Conservation (phyloP, 2,888 invertebrate genomes). For the Ectemnius cavifrons region DNA sequence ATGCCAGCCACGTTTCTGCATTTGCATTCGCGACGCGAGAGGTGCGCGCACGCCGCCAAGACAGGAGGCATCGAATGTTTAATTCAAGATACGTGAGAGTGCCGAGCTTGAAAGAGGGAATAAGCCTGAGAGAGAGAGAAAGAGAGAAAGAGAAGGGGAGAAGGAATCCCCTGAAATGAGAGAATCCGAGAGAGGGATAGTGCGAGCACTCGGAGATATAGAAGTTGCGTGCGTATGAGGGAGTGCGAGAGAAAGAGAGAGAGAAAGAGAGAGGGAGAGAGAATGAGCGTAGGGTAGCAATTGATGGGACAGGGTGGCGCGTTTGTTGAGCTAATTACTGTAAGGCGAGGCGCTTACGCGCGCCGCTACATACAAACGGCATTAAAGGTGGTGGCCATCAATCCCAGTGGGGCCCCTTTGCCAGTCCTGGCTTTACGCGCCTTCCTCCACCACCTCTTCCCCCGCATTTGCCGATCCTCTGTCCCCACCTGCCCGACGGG, state of each 20-base stretch:
- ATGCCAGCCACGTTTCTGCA: conserved; percentile 53
- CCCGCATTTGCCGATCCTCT: conserved; percentile 43
- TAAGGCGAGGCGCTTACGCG: conserved; percentile 77
- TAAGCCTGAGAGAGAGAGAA: conserved; percentile 18
- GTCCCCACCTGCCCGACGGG: conserved; percentile 15
- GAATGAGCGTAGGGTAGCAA: conserved; percentile 73
- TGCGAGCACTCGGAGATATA: conserved; percentile 31
- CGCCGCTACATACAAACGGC: conserved; percentile 78
- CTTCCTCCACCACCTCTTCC: conserved; percentile 36
- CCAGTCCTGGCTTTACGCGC: conserved; percentile 48
- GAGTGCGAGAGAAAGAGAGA: conserved; percentile 16
- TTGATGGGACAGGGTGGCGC: conserved; percentile 77
- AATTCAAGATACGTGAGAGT: conserved; percentile 74
- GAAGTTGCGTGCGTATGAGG: conserved; percentile 42
- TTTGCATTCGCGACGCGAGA: conserved; percentile 73
- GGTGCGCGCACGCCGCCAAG: conserved; percentile 71
- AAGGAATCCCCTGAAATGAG: conserved; percentile 25
- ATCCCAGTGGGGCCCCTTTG: conserved; percentile 68
- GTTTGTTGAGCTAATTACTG: conserved; percentile 78
- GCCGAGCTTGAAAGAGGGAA: conserved; percentile 31
- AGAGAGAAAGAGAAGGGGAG: conserved; percentile 22
- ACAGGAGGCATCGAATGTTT: conserved; percentile 77
- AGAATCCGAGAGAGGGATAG: conserved; percentile 29
- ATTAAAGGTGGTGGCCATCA: conserved; percentile 77
- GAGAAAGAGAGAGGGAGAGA: conserved; percentile 36